Percentiles rank a stretch among this genome's conserved stretches.
Evolutionary conservation across 2,888 invertebrate genomes (phyloP).

Genomic region (Camponotus fellah): DNA sequence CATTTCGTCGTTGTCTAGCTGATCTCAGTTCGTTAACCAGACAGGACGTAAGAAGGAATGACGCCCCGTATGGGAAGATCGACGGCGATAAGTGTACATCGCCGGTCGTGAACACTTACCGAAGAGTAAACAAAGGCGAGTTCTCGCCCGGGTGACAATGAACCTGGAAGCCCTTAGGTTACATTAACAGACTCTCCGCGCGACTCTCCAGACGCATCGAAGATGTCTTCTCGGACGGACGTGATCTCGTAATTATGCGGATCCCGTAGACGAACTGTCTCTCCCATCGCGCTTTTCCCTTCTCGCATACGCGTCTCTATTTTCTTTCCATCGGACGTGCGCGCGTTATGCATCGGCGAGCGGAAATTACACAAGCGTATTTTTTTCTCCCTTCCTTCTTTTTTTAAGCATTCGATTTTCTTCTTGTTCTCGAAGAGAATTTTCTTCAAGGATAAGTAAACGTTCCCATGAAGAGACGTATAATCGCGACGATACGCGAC

Average conservation of each 20-base stretch:
- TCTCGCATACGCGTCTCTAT: constrained; percentile 41
- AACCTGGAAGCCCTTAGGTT: constrained; percentile 78
- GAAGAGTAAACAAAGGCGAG: constrained; percentile 77
- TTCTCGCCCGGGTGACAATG: constrained; percentile 81
- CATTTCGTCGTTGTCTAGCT: constrained; percentile 51
- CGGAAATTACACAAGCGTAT: constrained; percentile 25
- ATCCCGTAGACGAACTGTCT: constrained; percentile 74
- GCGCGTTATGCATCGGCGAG: constrained; percentile 44
- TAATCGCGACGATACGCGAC: neutral
- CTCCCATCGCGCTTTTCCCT: constrained; percentile 52
- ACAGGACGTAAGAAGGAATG: constrained; percentile 72
- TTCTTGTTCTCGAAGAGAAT: neutral
- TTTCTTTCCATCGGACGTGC: constrained; percentile 43
- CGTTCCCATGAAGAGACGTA: neutral
- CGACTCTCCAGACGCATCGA: constrained; percentile 66
- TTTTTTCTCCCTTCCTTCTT: neutral
- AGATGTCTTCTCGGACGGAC: constrained; percentile 70
- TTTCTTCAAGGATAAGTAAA: constrained; percentile 24
- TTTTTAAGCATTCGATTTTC: neutral
- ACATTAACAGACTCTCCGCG: constrained; percentile 68
- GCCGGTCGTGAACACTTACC: constrained; percentile 62
- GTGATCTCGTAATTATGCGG: constrained; percentile 78
- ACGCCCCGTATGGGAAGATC: constrained; percentile 74
- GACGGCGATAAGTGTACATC: constrained; percentile 73
- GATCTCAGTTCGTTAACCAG: constrained; percentile 78